Base-by-base conservation (phyloP, 2,113 vertebrate genomes). In the Formicarius rufipectus region DNA sequence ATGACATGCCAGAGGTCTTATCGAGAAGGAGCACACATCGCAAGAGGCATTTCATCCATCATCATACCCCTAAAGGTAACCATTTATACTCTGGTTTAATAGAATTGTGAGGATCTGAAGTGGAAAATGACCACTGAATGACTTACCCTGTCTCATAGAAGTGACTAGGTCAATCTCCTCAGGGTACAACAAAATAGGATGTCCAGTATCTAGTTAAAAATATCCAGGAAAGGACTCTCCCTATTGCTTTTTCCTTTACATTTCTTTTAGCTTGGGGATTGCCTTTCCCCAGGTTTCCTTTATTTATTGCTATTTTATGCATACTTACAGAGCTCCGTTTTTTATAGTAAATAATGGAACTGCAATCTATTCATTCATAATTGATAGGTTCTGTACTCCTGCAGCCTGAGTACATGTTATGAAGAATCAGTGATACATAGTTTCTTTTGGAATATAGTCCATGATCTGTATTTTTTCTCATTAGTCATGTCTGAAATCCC, bases 311-410 rank as follows among this genome's bases (percentile, higher is more conserved):
- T 37, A 31, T 63, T 84, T 92, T 92, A 59, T 85, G 60, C 72
- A 94, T 75, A 85, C 35, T 88, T 80, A 73, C 55, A 86, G 60
- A 80, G 87, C 35, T 78, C 35, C 59, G 39, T 89, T 95, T 47
- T 88, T 94, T 67, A 86, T 31, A 78, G 72, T 81, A 96, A 96
- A 92, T 92, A 96, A 90, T 86, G 64, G 79, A 95, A 88, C 50
- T 84, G 79, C 60, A 93, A 84, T 86, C 87, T 78, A 47, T 89
- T 87, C 60, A 86, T 95, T 80, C 68, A 86, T 96, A 96, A 96
- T 90, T 94, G 85, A 95, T 96, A 86, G 59, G 24, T 69, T 94
- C 71, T 80, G 28, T 63, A 47, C 39, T 91, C 35, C 55, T 84
- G 55, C 50, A 92, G 56, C 44, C 56, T 39, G 8, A 84, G 10